phyloP scores from a whole-genome alignment of 2,797 vertebrate species.

The Crocidura indochinensis region DNA sequence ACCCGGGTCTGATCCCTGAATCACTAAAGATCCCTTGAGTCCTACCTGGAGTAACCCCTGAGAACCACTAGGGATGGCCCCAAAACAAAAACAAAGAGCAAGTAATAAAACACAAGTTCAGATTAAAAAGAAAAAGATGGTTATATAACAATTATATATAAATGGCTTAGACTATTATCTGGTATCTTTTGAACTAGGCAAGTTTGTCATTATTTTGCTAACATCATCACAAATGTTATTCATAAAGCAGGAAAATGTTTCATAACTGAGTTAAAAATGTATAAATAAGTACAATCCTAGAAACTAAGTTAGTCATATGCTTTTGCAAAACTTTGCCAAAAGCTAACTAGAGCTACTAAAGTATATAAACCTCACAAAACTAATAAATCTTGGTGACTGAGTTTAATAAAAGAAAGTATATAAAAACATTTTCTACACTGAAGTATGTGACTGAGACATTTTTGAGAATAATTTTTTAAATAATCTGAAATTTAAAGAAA shows the following conservation, averaged over 20 bases:
- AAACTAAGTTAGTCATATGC: neutral
- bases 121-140: neutral
- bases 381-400: conserved; percentile 31
- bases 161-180: neutral
- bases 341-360: neutral
- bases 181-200: neutral
- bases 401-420: neutral
- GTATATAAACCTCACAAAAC: neutral
- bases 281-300: neutral
- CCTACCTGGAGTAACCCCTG: neutral
- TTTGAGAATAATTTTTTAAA: neutral
- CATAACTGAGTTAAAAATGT: neutral
- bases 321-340: conserved; percentile 11
- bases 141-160: neutral
- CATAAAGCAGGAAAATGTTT: neutral
- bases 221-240: neutral
- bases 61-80: neutral
- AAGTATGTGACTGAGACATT: neutral
- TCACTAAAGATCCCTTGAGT: no score
- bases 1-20: no score
- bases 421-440: conserved; percentile 9
- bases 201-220: neutral
- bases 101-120: conserved; percentile 22
- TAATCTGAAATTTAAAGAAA: conserved; percentile 52
- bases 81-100: neutral